phyloP scores from a whole-genome alignment of 2,888 invertebrate genomes.

The Formica aserva region DNA sequence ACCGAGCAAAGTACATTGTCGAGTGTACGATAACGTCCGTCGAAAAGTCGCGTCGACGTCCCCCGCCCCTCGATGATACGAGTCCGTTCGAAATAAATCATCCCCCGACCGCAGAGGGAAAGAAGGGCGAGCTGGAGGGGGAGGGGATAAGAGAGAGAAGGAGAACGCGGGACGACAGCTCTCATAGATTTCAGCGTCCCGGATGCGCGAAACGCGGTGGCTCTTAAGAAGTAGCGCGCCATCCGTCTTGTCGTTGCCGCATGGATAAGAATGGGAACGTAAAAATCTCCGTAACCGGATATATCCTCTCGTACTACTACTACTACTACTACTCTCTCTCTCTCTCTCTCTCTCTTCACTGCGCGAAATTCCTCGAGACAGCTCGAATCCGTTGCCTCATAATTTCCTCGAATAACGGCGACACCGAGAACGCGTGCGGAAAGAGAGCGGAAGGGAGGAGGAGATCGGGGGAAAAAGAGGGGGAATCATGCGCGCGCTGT shows the following conservation, averaged over 20 bases:
- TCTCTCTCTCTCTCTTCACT: slow-evolving; percentile 6
- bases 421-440: slow-evolving; percentile 12
- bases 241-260: slow-evolving; percentile 64
- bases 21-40: slow-evolving; percentile 46
- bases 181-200: slow-evolving; percentile 54
- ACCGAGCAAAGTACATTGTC: slow-evolving; percentile 36
- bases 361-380: slow-evolving; percentile 52
- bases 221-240: slow-evolving; percentile 54
- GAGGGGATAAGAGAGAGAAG: not conserved
- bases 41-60: slow-evolving; percentile 49
- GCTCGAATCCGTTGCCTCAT: slow-evolving; percentile 55
- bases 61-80: slow-evolving; percentile 40
- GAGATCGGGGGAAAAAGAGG: slow-evolving; percentile 20
- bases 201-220: slow-evolving; percentile 51
- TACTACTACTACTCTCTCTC: too few species aligned
- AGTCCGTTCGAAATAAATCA: slow-evolving; percentile 52
- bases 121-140: not conserved
- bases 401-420: slow-evolving; percentile 52
- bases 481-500: slow-evolving; percentile 35
- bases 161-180: slow-evolving; percentile 27
- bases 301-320: slow-evolving; percentile 35
- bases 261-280: slow-evolving; percentile 52
- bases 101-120: not conserved
- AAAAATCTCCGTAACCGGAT: slow-evolving; percentile 60
- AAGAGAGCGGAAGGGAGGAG: not conserved